Evolutionary conservation across 1,140 invertebrate genomes (phyloP).

Genomic region (Drosophila rhopaloa): DNA sequence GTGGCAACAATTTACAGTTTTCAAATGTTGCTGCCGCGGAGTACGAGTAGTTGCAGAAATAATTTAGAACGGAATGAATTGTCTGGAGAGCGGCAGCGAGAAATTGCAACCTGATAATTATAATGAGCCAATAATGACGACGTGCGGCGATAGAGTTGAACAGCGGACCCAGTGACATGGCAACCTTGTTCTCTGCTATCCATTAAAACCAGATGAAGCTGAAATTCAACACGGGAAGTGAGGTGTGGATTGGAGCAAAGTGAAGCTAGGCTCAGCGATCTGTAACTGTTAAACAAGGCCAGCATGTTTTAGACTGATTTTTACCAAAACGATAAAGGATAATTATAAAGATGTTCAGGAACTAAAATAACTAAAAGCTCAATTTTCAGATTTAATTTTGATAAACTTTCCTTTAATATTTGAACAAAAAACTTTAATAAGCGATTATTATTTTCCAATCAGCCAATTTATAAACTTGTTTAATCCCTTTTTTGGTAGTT

Average conservation of each 20-base stretch:
- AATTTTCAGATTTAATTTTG: too few relatives aligned
- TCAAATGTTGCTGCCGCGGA: conserved; percentile 46
- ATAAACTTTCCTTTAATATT: too few relatives aligned
- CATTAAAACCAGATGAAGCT: conserved; percentile 30
- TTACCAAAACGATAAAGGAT: too few relatives aligned
- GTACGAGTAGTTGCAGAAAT: conserved; percentile 27
- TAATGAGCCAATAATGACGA: conserved; percentile 70
- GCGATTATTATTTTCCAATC: too few relatives aligned
- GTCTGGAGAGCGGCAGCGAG: conserved; percentile 36
- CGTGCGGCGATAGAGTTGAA: conserved; percentile 28
- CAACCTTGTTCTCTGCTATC: conserved; percentile 46
- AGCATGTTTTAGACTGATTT: neutral
- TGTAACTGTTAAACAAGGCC: conserved; percentile 24
- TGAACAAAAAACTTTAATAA: too few relatives aligned
- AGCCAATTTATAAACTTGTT: too few relatives aligned
- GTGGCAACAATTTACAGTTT: conserved; percentile 77
- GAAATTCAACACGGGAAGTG: conserved; percentile 40
- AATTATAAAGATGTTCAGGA: too few relatives aligned
- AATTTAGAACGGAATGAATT: conserved; percentile 73
- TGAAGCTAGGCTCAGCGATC: conserved; percentile 13
- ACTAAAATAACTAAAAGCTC: too few relatives aligned
- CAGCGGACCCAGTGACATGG: conserved; percentile 36
- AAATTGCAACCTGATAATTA: conserved; percentile 66
- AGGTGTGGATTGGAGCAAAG: conserved; percentile 8
- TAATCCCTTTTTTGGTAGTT: too few relatives aligned